Evolutionary conservation across 2,797 vertebrate genomes (phyloP).

Genomic region (Gallinago solitaria): DNA sequence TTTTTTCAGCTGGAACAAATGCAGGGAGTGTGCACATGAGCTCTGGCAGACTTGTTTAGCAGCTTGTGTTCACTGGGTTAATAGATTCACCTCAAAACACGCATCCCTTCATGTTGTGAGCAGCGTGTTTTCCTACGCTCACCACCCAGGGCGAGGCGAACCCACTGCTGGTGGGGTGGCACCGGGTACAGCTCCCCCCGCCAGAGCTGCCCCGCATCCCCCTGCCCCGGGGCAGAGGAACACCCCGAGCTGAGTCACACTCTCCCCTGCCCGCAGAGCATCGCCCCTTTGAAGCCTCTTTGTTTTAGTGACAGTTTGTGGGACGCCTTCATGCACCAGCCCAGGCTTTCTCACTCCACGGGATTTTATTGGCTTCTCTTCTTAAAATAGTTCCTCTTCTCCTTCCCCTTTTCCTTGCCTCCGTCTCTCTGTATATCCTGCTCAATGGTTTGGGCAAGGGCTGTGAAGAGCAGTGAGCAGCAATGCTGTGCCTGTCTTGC

Average conservation of each 20-base stretch:
- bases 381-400: not conserved
- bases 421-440: not conserved
- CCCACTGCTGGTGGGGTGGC: not conserved
- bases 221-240: not conserved
- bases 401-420: not conserved
- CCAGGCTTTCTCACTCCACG: not conserved
- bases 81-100: not conserved
- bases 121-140: not conserved
- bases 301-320: not conserved
- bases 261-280: not conserved
- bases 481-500: not conserved
- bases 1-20: not conserved
- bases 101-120: not conserved
- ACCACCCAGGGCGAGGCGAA: not conserved
- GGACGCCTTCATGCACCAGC: not conserved
- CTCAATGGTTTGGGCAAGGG: not conserved
- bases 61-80: not conserved
- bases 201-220: not conserved
- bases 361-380: not conserved
- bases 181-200: not conserved
- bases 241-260: not conserved
- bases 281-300: not conserved
- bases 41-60: not conserved
- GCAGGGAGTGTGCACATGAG: not conserved
- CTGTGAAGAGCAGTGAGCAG: not conserved